A percentile compares a stretch with the other conserved stretches of the same genome.
Conservation (phyloP, 2,888 invertebrate genomes). For the Steinernema scapterisci region DNA sequence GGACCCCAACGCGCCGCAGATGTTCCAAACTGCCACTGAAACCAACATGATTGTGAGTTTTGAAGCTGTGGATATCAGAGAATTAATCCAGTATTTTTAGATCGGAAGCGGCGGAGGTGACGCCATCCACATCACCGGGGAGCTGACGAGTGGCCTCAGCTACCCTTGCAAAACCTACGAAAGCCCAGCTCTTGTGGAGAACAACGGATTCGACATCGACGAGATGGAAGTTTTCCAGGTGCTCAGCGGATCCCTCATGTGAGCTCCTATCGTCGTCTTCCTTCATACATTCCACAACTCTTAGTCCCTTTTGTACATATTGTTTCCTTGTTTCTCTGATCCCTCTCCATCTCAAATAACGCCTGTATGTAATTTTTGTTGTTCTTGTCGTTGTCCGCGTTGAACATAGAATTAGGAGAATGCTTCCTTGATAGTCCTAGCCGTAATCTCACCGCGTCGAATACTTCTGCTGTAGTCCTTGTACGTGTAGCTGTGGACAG, state of each 20-base stretch:
- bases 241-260: constrained; percentile 4
- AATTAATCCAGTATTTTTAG: constrained; percentile 44
- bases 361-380: neutral
- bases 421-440: too few relatives aligned
- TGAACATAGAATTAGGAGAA: too few relatives aligned
- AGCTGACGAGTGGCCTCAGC: constrained; percentile 59
- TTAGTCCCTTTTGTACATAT: constrained; percentile 6
- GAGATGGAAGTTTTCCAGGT: constrained; percentile 60
- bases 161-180: constrained; percentile 59
- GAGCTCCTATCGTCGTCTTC: neutral
- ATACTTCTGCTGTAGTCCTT: neutral
- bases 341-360: neutral
- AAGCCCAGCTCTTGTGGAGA: constrained; percentile 54
- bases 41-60: constrained; percentile 56
- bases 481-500: constrained; percentile 4
- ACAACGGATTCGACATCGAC: constrained; percentile 49
- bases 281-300: neutral
- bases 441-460: too few relatives aligned
- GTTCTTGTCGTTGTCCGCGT: neutral
- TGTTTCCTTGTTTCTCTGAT: neutral
- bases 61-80: neutral
- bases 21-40: constrained; percentile 65
- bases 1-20: constrained; percentile 55
- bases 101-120: constrained; percentile 66
- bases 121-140: constrained; percentile 64